phyloP scores from a whole-genome alignment of 2,797 vertebrate genomes.

The Alcedo quadribrachys region DNA sequence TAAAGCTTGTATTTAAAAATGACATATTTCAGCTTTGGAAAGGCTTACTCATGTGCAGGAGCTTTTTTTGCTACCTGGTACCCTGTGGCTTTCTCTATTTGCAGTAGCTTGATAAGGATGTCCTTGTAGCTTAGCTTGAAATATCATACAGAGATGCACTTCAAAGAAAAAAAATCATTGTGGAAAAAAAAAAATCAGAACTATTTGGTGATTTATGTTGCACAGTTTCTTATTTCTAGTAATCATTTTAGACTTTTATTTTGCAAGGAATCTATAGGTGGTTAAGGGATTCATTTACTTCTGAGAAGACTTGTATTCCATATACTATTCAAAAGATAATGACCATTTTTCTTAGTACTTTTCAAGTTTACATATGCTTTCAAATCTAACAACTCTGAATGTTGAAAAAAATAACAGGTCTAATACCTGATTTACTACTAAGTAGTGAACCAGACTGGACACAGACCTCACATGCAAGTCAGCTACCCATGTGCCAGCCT shows the following conservation, averaged over 20 bases:
- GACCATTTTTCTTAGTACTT: background rate
- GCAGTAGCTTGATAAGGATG: background rate
- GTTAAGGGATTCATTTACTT: background rate
- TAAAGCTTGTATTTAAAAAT: background rate
- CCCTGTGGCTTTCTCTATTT: background rate
- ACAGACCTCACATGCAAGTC: background rate
- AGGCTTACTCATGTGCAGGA: background rate
- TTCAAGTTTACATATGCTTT: background rate
- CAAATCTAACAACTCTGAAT: background rate
- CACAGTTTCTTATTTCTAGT: background rate
- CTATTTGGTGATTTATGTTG: background rate
- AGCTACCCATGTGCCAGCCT: rapidly evolving
- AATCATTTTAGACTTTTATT: background rate
- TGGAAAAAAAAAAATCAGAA: background rate
- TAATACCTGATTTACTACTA: too few relatives aligned
- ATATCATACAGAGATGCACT: background rate
- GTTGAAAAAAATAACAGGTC: background rate
- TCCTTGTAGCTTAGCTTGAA: background rate
- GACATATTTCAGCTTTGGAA: background rate
- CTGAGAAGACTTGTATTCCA: background rate
- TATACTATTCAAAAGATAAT: background rate
- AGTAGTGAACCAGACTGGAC: background rate
- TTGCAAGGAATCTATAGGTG: background rate
- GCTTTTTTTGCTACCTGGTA: background rate
- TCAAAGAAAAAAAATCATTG: background rate